Evolutionary conservation across 2,113 vertebrate species (phyloP).

Genomic region (Acrocephalus arundinaceus): DNA sequence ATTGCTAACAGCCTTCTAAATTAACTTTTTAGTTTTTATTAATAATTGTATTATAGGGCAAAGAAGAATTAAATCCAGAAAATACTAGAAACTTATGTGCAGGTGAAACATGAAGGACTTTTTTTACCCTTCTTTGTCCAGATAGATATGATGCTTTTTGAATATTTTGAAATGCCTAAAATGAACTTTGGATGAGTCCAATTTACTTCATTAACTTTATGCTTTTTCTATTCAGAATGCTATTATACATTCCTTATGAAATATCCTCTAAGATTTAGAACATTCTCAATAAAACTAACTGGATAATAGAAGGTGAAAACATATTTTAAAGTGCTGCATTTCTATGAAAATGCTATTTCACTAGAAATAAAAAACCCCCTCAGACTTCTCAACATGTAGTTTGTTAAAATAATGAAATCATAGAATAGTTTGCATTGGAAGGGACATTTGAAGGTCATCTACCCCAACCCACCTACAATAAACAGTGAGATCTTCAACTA

Average conservation of each 20-base stretch:
- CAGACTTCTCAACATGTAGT: background rate
- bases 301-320: background rate
- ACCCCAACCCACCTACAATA: background rate
- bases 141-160: background rate
- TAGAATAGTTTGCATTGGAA: background rate
- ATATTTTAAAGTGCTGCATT: background rate
- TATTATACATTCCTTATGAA: background rate
- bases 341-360: background rate
- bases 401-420: background rate
- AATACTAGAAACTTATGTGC: background rate
- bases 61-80: background rate
- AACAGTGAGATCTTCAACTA: background rate
- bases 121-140: background rate
- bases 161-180: background rate
- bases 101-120: background rate
- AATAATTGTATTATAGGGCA: background rate
- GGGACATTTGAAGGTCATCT: background rate
- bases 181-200: background rate
- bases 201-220: background rate
- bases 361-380: background rate
- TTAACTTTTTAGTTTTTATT: background rate
- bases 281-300: background rate
- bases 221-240: background rate
- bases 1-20: background rate
- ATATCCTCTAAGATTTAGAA: background rate